A percentile compares a stretch with the other conserved stretches of the same genome.
phyloP scores from a whole-genome alignment of 2,113 vertebrate genomes.

The Calidris pugnax region DNA sequence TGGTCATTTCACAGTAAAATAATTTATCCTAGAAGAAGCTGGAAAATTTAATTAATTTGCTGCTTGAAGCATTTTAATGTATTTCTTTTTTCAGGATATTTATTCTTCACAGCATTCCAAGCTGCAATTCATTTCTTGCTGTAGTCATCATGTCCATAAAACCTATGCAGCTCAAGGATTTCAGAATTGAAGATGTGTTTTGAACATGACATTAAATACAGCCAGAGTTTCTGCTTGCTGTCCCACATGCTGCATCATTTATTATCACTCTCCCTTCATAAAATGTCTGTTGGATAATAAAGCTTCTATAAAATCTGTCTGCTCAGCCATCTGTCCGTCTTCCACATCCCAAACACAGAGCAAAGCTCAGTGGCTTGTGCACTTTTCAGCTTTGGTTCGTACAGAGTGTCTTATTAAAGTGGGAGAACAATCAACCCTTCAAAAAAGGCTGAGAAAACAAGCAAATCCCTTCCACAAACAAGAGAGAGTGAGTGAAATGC shows the following conservation, averaged over 20 bases:
- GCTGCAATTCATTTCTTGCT: neutral
- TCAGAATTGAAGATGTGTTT: neutral
- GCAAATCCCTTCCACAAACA: neutral
- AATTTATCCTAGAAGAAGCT: neutral
- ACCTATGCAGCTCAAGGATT: neutral
- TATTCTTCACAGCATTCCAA: neutral
- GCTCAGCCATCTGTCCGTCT: neutral
- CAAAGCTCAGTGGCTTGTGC: neutral
- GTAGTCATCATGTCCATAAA: neutral
- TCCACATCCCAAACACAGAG: neutral
- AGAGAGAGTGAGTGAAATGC: neutral
- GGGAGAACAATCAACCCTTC: neutral
- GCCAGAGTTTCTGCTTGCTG: neutral
- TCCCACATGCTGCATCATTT: neutral
- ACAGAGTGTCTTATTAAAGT: neutral
- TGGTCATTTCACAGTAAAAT: neutral
- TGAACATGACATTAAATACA: neutral
- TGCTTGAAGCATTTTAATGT: neutral
- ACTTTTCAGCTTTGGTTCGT: neutral
- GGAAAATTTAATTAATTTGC: neutral
- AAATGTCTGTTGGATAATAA: neutral
- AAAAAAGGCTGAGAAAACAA: neutral
- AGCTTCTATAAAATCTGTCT: neutral
- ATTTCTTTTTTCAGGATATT: neutral
- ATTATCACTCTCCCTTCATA: neutral